These are phyloP conservation scores for Mylabris sibirica DNA, from an alignment of 2,888 invertebrate species.

Conservation along the genomic window DNA sequence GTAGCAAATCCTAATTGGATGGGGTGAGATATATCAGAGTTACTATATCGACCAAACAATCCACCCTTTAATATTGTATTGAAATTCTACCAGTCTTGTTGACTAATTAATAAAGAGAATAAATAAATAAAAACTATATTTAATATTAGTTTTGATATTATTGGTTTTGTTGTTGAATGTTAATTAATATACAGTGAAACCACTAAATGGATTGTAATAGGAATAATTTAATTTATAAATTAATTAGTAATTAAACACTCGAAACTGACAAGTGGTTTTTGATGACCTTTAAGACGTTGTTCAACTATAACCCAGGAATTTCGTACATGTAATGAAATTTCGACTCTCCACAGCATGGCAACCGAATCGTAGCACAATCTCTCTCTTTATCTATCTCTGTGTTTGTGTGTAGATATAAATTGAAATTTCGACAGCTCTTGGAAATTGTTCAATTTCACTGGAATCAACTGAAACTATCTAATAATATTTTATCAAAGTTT, in stretches of 20 bases:
- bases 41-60: slow-evolving; percentile 2
- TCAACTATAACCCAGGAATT: slow-evolving; percentile 38
- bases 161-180: background rate
- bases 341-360: slow-evolving; percentile 40
- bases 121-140: background rate
- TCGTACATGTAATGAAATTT: slow-evolving; percentile 47
- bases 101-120: slow-evolving; percentile 1
- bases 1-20: slow-evolving; percentile 5
- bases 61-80: background rate
- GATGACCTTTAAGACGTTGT: slow-evolving; percentile 44
- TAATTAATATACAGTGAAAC: slow-evolving; percentile 38
- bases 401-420: slow-evolving; percentile 22
- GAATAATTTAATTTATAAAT: slow-evolving; percentile 41
- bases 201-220: slow-evolving; percentile 37
- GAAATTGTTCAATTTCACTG: background rate
- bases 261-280: slow-evolving; percentile 39
- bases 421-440: slow-evolving; percentile 37
- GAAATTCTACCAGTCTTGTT: background rate
- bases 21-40: background rate
- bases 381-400: no score
- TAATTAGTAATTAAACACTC: slow-evolving; percentile 43
- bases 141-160: background rate
- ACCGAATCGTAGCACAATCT: slow-evolving; percentile 28
- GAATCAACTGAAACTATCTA: background rate
- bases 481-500: background rate